Evolutionary conservation across 1,140 invertebrate genomes (phyloP).

Genomic region (Metaphire vulgaris): DNA sequence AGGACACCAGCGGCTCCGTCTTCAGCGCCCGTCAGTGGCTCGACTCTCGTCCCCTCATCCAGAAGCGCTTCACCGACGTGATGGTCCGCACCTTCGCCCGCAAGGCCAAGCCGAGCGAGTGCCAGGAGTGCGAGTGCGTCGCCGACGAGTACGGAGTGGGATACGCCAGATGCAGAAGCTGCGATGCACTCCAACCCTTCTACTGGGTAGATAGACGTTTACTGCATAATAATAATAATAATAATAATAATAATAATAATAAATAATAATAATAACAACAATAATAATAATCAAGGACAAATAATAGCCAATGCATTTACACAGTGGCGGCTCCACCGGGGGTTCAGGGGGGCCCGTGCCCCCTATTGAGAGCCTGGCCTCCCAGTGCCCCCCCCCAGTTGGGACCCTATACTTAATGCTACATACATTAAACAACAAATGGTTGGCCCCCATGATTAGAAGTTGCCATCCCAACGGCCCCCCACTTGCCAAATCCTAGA

Average conservation of each 20-base stretch:
- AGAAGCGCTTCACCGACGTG: conserved; percentile 63
- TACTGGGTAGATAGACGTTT: background rate
- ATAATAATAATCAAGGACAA: no score
- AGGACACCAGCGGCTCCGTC: conserved; percentile 70
- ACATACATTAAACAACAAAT: no score
- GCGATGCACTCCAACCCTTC: conserved; percentile 22
- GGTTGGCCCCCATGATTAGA: no score
- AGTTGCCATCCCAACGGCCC: no score
- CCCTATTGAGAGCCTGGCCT: background rate
- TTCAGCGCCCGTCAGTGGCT: conserved; percentile 45
- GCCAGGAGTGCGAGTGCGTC: conserved; percentile 69
- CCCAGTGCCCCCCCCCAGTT: background rate
- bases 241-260: background rate
- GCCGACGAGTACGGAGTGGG: conserved; percentile 50
- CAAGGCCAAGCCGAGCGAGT: conserved; percentile 58
- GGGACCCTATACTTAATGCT: no score
- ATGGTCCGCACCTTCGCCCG: conserved; percentile 63
- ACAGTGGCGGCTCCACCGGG: no score
- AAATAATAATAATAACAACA: background rate
- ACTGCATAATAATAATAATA: background rate
- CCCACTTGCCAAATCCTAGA: no score
- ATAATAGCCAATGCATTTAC: no score
- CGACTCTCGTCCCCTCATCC: conserved; percentile 39
- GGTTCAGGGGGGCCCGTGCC: no score
- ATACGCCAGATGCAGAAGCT: conserved; percentile 47